Conservation (phyloP, 2,888 invertebrate genomes). For the Drosophila conformis region DNA sequence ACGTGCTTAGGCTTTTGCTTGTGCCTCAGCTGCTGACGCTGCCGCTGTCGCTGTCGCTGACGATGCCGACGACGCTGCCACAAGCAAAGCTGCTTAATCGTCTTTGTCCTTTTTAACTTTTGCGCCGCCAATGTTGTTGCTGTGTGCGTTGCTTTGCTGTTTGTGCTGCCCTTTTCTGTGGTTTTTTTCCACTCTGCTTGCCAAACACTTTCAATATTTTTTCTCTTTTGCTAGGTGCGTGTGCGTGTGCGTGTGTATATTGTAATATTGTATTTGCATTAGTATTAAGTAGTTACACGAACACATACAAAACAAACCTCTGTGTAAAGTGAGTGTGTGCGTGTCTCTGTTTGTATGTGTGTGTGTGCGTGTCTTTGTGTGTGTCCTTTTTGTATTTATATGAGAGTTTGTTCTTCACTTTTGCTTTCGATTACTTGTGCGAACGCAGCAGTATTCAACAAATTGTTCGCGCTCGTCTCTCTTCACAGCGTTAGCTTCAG, state of each 20-base stretch:
- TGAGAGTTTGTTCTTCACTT: conserved; percentile 58
- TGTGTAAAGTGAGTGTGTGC: conserved; percentile 4
- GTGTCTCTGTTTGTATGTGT: conserved; percentile 13
- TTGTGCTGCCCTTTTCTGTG: conserved; percentile 28
- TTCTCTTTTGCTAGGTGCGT: conserved; percentile 28
- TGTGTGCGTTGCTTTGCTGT: conserved; percentile 4
- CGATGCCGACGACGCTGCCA: conserved; percentile 22
- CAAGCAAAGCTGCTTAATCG: conserved; percentile 70
- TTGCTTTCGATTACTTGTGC: conserved; percentile 57
- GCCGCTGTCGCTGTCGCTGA: conserved; percentile 12
- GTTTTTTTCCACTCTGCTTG: conserved; percentile 52
- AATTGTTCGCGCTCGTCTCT: conserved; percentile 68
- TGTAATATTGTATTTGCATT: conserved; percentile 56
- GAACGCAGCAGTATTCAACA: conserved; percentile 68
- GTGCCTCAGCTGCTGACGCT: conserved; percentile 21
- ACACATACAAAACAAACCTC: conserved; percentile 17
- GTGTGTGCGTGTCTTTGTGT: conserved; percentile 3
- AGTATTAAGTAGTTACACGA: conserved; percentile 52
- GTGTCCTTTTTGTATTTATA: conserved; percentile 16
- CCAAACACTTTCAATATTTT: conserved; percentile 49
- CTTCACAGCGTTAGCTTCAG: conserved; percentile 26
- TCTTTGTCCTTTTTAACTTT: conserved; percentile 79
- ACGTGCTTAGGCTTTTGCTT: conserved; percentile 33
- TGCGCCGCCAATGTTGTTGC: conserved; percentile 73
- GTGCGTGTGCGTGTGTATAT: conserved; percentile 55